These are phyloP conservation scores for Benthosema pterotum DNA, from an alignment of 2,797 vertebrate genomes.

Conservation along the genomic window DNA sequence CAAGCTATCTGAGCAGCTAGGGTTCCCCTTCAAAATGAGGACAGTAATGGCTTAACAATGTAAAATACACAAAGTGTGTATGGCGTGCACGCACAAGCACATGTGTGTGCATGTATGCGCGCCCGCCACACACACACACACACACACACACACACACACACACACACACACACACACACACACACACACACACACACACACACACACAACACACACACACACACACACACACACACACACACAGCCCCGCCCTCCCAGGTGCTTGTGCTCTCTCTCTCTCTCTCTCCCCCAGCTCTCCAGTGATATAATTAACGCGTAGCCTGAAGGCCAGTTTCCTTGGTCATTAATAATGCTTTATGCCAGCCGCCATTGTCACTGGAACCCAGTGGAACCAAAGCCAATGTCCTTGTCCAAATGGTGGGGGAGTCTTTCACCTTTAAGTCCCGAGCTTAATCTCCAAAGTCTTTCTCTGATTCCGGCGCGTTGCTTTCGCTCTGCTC, in stretches of 20 bases:
- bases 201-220: conserved; percentile 35
- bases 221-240: conserved; percentile 35
- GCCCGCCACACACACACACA: conserved; percentile 29
- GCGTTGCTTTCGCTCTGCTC: conserved; percentile 34
- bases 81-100: conserved; percentile 14
- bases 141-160: conserved; percentile 30
- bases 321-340: conserved; percentile 78
- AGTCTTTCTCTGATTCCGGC: conserved; percentile 47
- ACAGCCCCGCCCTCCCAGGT: conserved; percentile 59
- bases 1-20: conserved; percentile 40
- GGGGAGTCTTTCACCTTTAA: conserved; percentile 64
- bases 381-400: conserved; percentile 73
- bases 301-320: conserved; percentile 83
- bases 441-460: conserved; percentile 48
- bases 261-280: conserved; percentile 17
- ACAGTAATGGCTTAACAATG: conserved; percentile 67
- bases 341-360: conserved; percentile 84
- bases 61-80: conserved; percentile 47
- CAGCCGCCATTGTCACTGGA: conserved; percentile 74
- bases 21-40: conserved; percentile 62
- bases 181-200: conserved; percentile 26
- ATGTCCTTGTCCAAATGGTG: conserved; percentile 73
- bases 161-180: conserved; percentile 38
- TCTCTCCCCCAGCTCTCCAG: conserved; percentile 68
- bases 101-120: conserved; percentile 29